A percentile compares a stretch with the other conserved stretches of the same genome.
Conservation (phyloP, 2,113 vertebrate genomes). For the Pitta sordida region DNA sequence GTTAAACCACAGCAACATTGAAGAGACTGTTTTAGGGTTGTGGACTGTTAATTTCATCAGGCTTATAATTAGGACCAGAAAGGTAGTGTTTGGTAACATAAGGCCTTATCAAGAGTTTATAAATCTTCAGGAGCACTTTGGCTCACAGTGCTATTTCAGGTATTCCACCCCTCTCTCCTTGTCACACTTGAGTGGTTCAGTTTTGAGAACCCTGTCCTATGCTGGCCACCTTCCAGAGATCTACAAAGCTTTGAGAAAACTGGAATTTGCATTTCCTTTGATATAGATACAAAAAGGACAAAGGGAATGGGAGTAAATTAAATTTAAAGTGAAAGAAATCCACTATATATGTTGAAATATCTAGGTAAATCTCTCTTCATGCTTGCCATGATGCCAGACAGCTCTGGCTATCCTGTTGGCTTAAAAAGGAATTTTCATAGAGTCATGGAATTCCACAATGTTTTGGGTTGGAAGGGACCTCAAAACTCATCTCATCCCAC, state of each 20-base stretch:
- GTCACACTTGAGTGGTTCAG: background rate
- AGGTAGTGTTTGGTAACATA: background rate
- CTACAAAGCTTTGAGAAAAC: background rate
- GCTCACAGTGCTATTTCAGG: background rate
- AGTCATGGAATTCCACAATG: background rate
- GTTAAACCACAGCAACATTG: background rate
- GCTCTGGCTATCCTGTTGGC: background rate
- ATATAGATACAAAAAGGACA: background rate
- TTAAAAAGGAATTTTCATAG: background rate
- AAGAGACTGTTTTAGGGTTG: background rate
- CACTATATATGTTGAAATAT: background rate
- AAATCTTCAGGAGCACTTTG: background rate
- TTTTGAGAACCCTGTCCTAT: background rate
- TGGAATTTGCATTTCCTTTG: background rate
- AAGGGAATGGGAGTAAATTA: background rate
- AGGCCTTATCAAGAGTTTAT: background rate
- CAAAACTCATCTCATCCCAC: accelerated
- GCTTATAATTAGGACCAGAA: background rate
- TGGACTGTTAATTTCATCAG: background rate
- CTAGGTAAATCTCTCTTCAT: background rate
- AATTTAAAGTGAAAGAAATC: background rate
- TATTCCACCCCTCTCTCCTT: background rate
- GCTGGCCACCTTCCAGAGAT: background rate
- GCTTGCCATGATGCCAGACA: background rate
- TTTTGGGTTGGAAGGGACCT: background rate